phyloP scores from a whole-genome alignment of 2,888 invertebrate genomes.

The Caradrina kadenii region DNA sequence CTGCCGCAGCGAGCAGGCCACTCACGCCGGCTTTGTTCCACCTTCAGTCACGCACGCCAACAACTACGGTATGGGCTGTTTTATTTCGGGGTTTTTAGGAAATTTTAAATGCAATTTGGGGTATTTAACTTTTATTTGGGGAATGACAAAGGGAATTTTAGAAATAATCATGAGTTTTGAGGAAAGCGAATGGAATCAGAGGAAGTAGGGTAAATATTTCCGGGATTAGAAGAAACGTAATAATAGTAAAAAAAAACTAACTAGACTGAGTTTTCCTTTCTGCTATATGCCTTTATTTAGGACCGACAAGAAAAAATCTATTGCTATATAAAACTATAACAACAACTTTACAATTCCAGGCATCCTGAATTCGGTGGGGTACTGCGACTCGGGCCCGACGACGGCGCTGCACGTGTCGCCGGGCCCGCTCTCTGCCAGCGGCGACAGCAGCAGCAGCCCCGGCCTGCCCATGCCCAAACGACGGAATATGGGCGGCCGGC shows the following conservation, averaged over 20 bases:
- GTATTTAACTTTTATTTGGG: background rate
- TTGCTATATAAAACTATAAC: constrained; percentile 5
- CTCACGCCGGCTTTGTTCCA: constrained; percentile 98
- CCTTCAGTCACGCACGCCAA: constrained; percentile 92
- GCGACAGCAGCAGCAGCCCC: constrained; percentile 87
- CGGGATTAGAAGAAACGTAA: background rate
- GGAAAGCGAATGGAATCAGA: background rate
- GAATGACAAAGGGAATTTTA: background rate
- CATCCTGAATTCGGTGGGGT: constrained; percentile 87
- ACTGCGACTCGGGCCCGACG: constrained; percentile 87
- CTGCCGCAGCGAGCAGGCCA: constrained; percentile 93
- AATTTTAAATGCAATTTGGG: background rate
- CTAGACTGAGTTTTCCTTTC: too few relatives aligned
- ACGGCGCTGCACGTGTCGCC: constrained; percentile 89
- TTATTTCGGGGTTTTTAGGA: background rate
- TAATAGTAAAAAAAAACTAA: too few relatives aligned
- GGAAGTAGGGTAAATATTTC: background rate
- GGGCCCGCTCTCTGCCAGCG: constrained; percentile 89
- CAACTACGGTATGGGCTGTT: constrained; percentile 84
- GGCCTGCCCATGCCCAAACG: constrained; percentile 89
- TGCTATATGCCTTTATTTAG: too few relatives aligned
- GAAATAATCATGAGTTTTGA: background rate
- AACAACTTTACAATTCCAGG: constrained; percentile 74
- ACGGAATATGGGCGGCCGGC: constrained; percentile 96
- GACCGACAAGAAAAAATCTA: background rate